These are phyloP conservation scores for Chironomus striatipennis DNA, from an alignment of 1,140 invertebrate genomes.

Conservation along the genomic window DNA sequence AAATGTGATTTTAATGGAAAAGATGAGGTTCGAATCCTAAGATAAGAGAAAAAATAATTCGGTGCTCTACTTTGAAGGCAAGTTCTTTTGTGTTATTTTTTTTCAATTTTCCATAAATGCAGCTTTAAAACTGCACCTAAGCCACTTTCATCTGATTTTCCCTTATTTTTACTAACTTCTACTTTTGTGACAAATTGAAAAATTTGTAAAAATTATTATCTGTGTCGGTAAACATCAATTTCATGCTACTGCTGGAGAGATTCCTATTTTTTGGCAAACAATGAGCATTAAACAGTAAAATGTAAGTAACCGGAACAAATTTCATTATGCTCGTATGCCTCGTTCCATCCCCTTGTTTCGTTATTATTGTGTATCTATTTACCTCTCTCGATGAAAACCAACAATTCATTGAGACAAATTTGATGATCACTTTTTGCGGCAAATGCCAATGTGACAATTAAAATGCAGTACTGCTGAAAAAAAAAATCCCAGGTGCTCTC, in stretches of 20 bases:
- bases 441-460: not conserved
- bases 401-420: conserved; percentile 2
- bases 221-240: conserved; percentile 21
- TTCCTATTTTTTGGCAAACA: not conserved
- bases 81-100: no score
- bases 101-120: no score
- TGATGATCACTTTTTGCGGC: conserved; percentile 11
- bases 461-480: not conserved
- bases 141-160: no score
- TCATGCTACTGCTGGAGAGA: not conserved
- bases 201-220: not conserved
- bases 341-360: not conserved
- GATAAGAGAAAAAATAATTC: no score
- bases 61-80: no score
- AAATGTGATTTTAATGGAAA: no score
- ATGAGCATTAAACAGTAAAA: not conserved
- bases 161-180: no score
- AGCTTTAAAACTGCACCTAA: no score
- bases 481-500: conserved; percentile 4
- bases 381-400: not conserved
- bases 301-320: conserved; percentile 23
- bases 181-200: not conserved
- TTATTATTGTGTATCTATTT: not conserved
- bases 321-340: conserved; percentile 11
- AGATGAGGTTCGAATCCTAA: no score